Percentiles rank a stretch among this genome's conserved stretches.
These are phyloP conservation scores for Drosophila parabipectinata DNA, from an alignment of 1,140 invertebrate species.

Conservation along the genomic window DNA sequence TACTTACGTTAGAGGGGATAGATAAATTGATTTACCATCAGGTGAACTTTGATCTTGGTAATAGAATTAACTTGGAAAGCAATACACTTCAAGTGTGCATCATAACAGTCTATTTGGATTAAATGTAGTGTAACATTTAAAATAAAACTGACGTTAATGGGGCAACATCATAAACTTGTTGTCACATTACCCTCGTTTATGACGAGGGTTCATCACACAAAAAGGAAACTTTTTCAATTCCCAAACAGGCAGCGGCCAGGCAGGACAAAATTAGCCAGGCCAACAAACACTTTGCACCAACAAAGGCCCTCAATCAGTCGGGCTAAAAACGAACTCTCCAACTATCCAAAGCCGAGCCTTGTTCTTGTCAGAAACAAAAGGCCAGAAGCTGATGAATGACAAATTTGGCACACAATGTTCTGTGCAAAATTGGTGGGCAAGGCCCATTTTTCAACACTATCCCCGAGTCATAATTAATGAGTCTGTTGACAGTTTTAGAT, in stretches of 20 bases:
- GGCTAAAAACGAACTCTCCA: conserved; percentile 3
- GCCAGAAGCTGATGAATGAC: conserved; percentile 66
- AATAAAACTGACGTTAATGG: conserved; percentile 5
- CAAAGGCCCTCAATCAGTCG: conserved; percentile 23
- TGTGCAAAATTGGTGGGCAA: conserved; percentile 8
- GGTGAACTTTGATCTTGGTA: neutral
- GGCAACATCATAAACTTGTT: conserved; percentile 11
- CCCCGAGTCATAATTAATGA: conserved; percentile 66
- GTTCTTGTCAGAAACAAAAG: conserved; percentile 62
- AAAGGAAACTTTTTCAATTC: conserved; percentile 26
- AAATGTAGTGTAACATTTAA: neutral
- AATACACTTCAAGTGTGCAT: too few species aligned
- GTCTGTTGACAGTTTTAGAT: conserved; percentile 72
- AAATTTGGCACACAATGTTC: conserved; percentile 66
- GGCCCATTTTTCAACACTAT: conserved; percentile 62
- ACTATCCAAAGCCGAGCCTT: conserved; percentile 16
- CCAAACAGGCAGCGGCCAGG: neutral
- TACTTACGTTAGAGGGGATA: neutral
- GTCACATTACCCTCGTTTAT: conserved; percentile 29
- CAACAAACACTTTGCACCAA: conserved; percentile 42
- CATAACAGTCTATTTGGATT: neutral
- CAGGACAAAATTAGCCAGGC: conserved; percentile 23
- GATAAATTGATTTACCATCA: neutral
- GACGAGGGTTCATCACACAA: conserved; percentile 5
- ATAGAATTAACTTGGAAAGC: neutral